Evolutionary conservation across 1,140 invertebrate species (phyloP), one percentile per base, ranked within the genome.

Genomic region (Heliconius himera): DNA sequence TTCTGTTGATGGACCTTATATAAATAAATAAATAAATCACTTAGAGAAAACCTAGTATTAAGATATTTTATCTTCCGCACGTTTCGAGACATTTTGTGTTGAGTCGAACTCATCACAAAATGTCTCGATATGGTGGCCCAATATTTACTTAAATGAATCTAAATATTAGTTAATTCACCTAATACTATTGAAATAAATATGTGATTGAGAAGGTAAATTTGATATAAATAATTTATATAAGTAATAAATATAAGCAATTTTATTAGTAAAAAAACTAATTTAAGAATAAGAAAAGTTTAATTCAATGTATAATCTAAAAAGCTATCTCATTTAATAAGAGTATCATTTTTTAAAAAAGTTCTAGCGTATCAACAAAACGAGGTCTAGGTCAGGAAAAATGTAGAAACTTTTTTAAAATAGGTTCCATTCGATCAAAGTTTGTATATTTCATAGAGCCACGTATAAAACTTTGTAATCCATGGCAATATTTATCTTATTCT

Each of bases 401-500:
- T 18, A 29, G 1, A 66, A 66, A 26, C 26, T 66, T 66, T 66
- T 46, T 66, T 66, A 29, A 60, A 60, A 60, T 60, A 60, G 54
- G 8, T 22, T 1, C 54, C 54, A 56, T 22, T 56, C 8, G 6
- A 22, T 60, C 54, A 60, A 60, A 60, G 20, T 60, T 60, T 26
- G 54, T 60, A 22, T 22, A 60, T 60, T 60, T 60, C 8, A 60
- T 60, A 60, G 54, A 60, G n/a, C 54, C 54, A 22, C n/a, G 54
- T 60, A 60, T 60, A 60, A 11, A 36, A 74, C 33, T 36, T 16
- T 6, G 51, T 54, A 74, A 54, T 22, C 29, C 51, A 60, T 33
- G 73, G 20, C 29, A 74, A 74, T 74, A 60, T 74, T 74, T 74
- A 74, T 74, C 73, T 56, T 74, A 74, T 56, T 56, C 73, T 74